These are phyloP conservation scores for Rhineura floridana DNA, from an alignment of 2,113 vertebrate genomes.

Conservation along the genomic window DNA sequence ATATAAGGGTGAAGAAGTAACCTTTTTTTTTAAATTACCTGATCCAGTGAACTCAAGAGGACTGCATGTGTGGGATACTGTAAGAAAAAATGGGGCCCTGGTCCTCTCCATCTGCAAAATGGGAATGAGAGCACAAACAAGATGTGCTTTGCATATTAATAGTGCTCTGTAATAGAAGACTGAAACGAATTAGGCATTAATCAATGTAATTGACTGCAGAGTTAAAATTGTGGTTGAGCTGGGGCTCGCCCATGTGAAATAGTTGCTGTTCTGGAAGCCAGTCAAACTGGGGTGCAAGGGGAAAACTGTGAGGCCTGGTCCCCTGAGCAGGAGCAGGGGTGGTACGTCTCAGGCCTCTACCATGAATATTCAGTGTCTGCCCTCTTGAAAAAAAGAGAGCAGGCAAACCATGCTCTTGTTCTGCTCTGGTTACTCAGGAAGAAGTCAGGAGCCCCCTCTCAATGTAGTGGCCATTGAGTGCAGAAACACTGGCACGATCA, in stretches of 20 bases:
- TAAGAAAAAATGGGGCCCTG: background rate
- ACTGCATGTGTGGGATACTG: background rate
- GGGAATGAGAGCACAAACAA: background rate
- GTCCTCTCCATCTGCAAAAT: background rate
- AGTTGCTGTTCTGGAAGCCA: background rate
- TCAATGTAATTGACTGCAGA: background rate
- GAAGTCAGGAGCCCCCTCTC: background rate
- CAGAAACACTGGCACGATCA: background rate
- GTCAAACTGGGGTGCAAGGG: background rate
- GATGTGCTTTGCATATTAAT: constrained; percentile 5
- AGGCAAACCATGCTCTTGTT: background rate
- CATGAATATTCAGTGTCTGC: background rate
- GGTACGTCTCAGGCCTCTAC: too few relatives aligned
- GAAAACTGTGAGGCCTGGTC: too few relatives aligned
- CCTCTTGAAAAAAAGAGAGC: background rate
- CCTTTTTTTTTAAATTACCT: background rate
- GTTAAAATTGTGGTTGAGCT: background rate
- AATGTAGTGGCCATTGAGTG: too few relatives aligned
- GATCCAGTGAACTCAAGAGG: too few relatives aligned
- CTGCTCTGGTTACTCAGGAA: background rate
- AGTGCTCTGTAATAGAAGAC: background rate
- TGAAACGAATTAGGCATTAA: background rate
- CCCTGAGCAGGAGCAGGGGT: background rate
- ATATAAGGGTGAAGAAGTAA: background rate
- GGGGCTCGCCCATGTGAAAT: background rate